Conservation (phyloP, 2,888 invertebrate species). For the Agonopterix subpropinquella region DNA sequence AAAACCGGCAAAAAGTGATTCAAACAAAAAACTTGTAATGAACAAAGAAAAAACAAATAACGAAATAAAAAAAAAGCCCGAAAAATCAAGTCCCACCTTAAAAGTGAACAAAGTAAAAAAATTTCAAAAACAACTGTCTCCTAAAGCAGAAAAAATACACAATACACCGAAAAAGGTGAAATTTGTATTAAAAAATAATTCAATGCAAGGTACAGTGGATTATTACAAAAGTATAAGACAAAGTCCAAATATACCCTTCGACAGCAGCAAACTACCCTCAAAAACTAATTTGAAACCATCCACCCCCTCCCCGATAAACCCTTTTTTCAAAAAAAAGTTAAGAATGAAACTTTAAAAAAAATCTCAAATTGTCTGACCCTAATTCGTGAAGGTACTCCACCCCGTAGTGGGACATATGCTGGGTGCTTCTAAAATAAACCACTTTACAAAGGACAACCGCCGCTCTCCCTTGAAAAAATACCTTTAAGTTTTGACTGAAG, state of each 20-base stretch:
- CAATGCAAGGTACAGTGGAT: conserved; percentile 82
- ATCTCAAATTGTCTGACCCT: not conserved
- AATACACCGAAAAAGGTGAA: conserved; percentile 80
- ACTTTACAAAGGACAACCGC: too few relatives aligned
- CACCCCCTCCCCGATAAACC: conserved; percentile 83
- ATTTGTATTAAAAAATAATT: conserved; percentile 82
- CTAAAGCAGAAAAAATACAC: conserved; percentile 15
- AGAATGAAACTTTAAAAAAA: conserved; percentile 17
- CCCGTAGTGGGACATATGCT: not conserved
- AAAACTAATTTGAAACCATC: conserved; percentile 85
- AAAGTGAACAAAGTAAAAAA: conserved; percentile 44
- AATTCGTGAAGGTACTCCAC: not conserved
- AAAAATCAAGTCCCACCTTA: conserved; percentile 19
- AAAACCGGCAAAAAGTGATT: not conserved
- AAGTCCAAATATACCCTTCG: conserved; percentile 86
- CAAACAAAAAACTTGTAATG: conserved; percentile 12
- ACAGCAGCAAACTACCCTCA: conserved; percentile 79
- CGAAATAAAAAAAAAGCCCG: conserved; percentile 17
- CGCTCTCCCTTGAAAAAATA: too few relatives aligned
- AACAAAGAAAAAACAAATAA: conserved; percentile 14
- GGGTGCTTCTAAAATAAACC: not conserved
- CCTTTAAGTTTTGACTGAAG: too few relatives aligned
- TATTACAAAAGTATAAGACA: conserved; percentile 81
- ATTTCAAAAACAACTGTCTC: conserved; percentile 31
- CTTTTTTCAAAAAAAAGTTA: conserved; percentile 80